Conservation (phyloP, 1,140 invertebrate genomes). For the Drosophila nigrodunni region DNA sequence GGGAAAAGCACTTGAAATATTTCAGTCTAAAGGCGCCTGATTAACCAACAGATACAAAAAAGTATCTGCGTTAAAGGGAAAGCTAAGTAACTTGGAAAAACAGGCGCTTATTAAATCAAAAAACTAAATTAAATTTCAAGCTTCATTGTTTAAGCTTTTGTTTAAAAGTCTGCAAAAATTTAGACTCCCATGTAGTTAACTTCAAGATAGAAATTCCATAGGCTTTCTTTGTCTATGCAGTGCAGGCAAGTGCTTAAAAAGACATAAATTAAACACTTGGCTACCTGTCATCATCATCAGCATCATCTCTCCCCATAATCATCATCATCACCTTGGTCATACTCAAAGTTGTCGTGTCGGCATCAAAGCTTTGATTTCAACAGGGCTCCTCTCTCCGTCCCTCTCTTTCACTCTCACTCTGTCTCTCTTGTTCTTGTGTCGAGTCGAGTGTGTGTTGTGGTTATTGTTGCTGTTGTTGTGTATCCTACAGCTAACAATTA, state of each 20-base stretch:
- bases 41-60: not conserved
- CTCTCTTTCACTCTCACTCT: not conserved
- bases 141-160: not conserved
- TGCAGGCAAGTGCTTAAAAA: conserved; percentile 76
- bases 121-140: too few relatives aligned
- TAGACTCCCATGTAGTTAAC: conserved; percentile 7
- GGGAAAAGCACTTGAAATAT: conserved; percentile 25
- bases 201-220: conserved; percentile 7
- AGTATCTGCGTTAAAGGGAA: not conserved
- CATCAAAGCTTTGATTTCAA: conserved; percentile 82
- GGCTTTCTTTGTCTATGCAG: conserved; percentile 45
- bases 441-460: conserved; percentile 60
- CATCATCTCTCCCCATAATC: conserved; percentile 22
- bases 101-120: not conserved
- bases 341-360: conserved; percentile 56
- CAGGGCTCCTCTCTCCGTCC: conserved; percentile 47
- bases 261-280: conserved; percentile 82
- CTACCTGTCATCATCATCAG: conserved; percentile 78
- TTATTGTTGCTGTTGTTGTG: conserved; percentile 50
- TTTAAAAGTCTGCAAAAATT: conserved; percentile 18
- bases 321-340: conserved; percentile 21
- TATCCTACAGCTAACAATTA: conserved; percentile 81
- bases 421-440: conserved; percentile 51
- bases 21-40: conserved; percentile 19
- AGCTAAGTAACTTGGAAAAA: too few relatives aligned